Evolutionary conservation across 2,113 vertebrate genomes (phyloP).

Genomic region (Vombatus ursinus): DNA sequence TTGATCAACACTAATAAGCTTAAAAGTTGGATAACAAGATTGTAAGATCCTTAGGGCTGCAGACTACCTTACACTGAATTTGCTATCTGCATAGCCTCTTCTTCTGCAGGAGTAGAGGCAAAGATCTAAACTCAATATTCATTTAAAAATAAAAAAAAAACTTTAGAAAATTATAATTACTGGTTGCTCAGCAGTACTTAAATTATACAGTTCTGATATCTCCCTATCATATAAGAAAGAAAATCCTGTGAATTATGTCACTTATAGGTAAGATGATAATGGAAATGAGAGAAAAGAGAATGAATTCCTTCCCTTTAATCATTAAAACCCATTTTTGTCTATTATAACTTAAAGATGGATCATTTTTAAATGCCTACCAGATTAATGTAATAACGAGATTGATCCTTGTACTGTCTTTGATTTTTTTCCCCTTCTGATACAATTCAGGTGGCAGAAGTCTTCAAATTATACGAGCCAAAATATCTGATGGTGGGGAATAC

Average conservation of each 20-base stretch:
- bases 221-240: background rate
- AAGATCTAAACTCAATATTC: background rate
- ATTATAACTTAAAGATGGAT: background rate
- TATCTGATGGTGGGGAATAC: slow-evolving; percentile 94
- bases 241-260: background rate
- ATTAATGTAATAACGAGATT: background rate
- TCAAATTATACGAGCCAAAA: slow-evolving; percentile 91
- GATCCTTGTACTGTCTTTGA: background rate
- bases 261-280: background rate
- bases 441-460: slow-evolving; percentile 90
- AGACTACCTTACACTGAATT: background rate
- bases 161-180: background rate
- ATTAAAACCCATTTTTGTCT: background rate
- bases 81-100: background rate
- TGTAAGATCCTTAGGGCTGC: background rate
- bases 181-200: background rate
- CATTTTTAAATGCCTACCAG: background rate
- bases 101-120: background rate
- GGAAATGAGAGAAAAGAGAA: background rate
- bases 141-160: background rate
- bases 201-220: background rate
- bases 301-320: slow-evolving; percentile 41
- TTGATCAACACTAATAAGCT: background rate
- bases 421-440: background rate
- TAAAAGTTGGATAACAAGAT: background rate